Evolutionary conservation across 2,888 invertebrate species (phyloP), one percentile per base, ranked within the genome.

Genomic region (Latheticus oryzae): DNA sequence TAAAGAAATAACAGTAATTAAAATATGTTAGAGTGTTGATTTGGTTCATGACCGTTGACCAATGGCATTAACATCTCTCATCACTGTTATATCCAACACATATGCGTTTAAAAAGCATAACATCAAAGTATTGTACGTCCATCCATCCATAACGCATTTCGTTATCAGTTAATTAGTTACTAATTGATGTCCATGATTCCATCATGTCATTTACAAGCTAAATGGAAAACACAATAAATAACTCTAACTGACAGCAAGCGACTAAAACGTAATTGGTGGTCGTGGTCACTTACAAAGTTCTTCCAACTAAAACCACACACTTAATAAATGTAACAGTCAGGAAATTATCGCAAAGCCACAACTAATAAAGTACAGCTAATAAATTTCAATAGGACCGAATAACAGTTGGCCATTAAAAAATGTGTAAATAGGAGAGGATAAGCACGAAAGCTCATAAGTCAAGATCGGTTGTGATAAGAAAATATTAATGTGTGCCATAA

Each of bases 361-460:
- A 15, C 11, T 28, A 13, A 30, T 16, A 11, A 33, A 33, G 5
- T 7, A 16, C 33, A 13, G 43, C 8, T 32, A 15, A 54, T 54
- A 45, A 54, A 54, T 54, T 21, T 21, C 52, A n/a, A 17, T 23
- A 5, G 48, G n/a, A 23, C 16, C 26, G 30, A 55, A 16, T n/a
- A 54, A 21, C 47, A 55, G 40, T 45, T 35, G 50, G 42, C 33
- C 32, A 51, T 42, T 32, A 50, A 52, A 33, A 42, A 40, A 35
- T 57, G 56, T 33, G 58, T 50, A 43, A 58, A 32, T 53, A 57
- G 51, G 43, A 32, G 37, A 37, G 51, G 17, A 50, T 51, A 50
- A n/a, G 52, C 60, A 52, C 58, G 61, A 60, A 61, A 58, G 64
- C 48, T 59, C 62, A 64, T 63, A 65, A 67, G 56, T 65, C 64